Percentiles rank a stretch among this genome's conserved stretches.
These are phyloP conservation scores for Coracias cyanogaster DNA, from an alignment of 2,797 vertebrate genomes.

Conservation along the genomic window DNA sequence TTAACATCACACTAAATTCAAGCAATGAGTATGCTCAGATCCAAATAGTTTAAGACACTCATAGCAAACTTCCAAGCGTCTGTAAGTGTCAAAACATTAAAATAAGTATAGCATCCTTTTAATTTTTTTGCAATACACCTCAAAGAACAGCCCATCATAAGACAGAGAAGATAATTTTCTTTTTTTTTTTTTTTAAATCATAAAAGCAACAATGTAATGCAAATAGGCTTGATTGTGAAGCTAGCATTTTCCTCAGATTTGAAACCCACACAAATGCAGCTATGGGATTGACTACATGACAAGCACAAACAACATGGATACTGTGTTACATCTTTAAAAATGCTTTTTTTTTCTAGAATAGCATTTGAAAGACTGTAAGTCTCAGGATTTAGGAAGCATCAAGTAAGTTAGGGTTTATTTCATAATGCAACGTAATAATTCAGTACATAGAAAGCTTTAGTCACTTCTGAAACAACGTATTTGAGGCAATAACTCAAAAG, in stretches of 20 bases:
- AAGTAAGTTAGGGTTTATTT: not conserved
- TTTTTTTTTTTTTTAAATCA: not conserved
- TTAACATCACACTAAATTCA: constrained; percentile 76
- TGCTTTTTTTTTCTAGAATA: not conserved
- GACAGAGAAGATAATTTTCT: not conserved
- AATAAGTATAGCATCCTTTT: constrained; percentile 2
- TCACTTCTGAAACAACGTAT: not conserved
- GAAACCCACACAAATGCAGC: not conserved
- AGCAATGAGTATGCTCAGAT: constrained; percentile 59
- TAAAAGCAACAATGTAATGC: not conserved
- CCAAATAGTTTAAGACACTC: constrained; percentile 29
- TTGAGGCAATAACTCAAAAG: not conserved
- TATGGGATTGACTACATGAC: not conserved
- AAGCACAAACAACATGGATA: not conserved
- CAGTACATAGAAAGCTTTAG: not conserved
- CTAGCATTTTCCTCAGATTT: not conserved
- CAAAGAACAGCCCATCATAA: not conserved
- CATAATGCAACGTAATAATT: not conserved
- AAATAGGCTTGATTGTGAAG: not conserved
- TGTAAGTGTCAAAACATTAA: constrained; percentile 6
- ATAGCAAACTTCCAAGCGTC: not conserved
- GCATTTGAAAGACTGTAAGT: not conserved
- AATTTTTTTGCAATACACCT: not conserved
- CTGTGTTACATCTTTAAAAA: not conserved
- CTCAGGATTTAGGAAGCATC: not conserved